Conservation (phyloP, 2,888 invertebrate genomes). For the Erebia palarica region DNA sequence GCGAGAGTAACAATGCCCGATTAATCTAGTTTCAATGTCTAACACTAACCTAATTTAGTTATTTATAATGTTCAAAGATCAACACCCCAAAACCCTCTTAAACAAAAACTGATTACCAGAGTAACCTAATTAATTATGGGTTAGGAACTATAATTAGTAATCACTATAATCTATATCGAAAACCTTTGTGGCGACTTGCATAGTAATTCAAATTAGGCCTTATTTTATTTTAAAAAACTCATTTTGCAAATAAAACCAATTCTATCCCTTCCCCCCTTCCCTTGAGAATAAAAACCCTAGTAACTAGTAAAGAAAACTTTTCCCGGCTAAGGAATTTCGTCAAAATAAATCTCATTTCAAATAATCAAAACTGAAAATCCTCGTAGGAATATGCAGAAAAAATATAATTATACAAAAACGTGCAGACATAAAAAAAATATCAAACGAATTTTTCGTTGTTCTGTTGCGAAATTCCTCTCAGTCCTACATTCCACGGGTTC, state of each 20-base stretch:
- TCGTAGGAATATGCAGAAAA: neutral
- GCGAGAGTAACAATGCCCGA: constrained; percentile 51
- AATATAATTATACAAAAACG: constrained; percentile 3
- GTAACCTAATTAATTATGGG: neutral
- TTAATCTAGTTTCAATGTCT: constrained; percentile 68
- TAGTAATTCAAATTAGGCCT: no score
- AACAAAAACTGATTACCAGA: neutral
- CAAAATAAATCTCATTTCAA: neutral
- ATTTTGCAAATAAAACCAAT: no score
- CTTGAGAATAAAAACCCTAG: no score
- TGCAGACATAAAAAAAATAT: constrained; percentile 12
- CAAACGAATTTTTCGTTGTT: constrained; percentile 17
- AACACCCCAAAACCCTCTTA: neutral
- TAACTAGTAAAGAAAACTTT: neutral
- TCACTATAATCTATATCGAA: no score
- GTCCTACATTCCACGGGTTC: constrained; percentile 22
- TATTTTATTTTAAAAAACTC: no score
- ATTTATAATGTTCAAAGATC: constrained; percentile 5
- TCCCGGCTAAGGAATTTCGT: neutral
- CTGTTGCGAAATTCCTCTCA: constrained; percentile 2
- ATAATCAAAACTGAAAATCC: neutral
- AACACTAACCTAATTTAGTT: constrained; percentile 43
- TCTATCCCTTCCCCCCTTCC: no score
- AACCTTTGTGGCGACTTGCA: no score
- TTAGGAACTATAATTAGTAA: no score